Evolutionary conservation across 2,888 invertebrate species (phyloP), one percentile per base, ranked within the genome.

Genomic region (Charanyca ferruginea): DNA sequence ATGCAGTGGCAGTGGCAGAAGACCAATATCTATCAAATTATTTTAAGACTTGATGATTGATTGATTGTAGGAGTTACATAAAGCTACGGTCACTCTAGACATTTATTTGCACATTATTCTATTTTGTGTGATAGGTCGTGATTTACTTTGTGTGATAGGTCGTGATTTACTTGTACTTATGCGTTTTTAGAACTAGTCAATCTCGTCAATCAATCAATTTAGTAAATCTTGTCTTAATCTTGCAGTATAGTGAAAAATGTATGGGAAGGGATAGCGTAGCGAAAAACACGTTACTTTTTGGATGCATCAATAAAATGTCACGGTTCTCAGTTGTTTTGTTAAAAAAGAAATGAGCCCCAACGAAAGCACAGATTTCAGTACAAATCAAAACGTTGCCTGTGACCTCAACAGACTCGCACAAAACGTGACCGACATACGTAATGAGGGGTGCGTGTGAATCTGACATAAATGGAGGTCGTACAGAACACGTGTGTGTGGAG

Each of bases 351-450:
- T 11, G 8, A 11, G 0, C 18, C 22, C n/a, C 23, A 23, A 11
- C 8, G 8, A 18, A 18, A 47, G 16, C 32, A 11, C n/a, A 16
- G 41, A 28, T 59, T 67, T 41, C 9, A 41, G 23, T 70, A 41
- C 38, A 16, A 73, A 67, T 73, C 66, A 63, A 68, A 73, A 45
- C 32, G 18, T 54, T 54, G 32, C 16, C 38, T 54, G 60, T 48
- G 64, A 61, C 79, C 73, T 73, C 69, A 79, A 73, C 38, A 32
- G 32, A 72, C 68, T 67, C 49, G 63, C 48, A 64, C 49, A 64
- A 72, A 76, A 83, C 86, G 85, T 87, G 86, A 83, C 73, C 66
- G 59, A 57, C 61, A 83, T 83, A 68, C 73, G 64, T 59, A 79
- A 83, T 66, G 23, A 77, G 68, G 63, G 73, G 49, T 71, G 61